These are phyloP conservation scores for Tamandua tetradactyla DNA, from an alignment of 2,797 vertebrate species.

Conservation along the genomic window DNA sequence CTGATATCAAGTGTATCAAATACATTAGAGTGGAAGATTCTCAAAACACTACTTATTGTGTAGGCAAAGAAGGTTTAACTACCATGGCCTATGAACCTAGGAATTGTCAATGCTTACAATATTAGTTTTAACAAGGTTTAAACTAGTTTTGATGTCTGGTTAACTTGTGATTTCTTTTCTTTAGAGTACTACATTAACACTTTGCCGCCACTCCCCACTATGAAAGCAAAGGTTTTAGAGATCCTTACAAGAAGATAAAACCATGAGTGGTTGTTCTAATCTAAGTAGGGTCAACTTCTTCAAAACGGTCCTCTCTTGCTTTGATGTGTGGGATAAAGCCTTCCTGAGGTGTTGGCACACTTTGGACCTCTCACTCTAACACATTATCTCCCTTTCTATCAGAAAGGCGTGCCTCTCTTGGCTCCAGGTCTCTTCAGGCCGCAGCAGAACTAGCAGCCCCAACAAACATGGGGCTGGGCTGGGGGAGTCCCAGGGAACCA, in stretches of 20 bases:
- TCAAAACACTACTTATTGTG: background rate
- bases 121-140: constrained; percentile 3
- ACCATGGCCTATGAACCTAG: background rate
- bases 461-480: background rate
- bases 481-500: background rate
- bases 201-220: fast-evolving
- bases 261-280: background rate
- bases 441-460: background rate
- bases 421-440: background rate
- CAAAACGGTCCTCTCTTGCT: background rate
- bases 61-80: background rate
- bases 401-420: background rate
- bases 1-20: background rate
- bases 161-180: background rate
- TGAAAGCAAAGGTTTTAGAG: background rate
- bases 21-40: background rate
- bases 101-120: background rate
- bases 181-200: background rate
- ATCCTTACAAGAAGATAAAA: background rate
- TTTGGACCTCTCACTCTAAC: background rate
- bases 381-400: background rate
- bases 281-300: background rate
- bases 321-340: background rate
- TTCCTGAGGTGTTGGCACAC: background rate
- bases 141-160: background rate